Evolutionary conservation across 2,113 vertebrate genomes (phyloP).

Genomic region (Dryoscopus gambensis): DNA sequence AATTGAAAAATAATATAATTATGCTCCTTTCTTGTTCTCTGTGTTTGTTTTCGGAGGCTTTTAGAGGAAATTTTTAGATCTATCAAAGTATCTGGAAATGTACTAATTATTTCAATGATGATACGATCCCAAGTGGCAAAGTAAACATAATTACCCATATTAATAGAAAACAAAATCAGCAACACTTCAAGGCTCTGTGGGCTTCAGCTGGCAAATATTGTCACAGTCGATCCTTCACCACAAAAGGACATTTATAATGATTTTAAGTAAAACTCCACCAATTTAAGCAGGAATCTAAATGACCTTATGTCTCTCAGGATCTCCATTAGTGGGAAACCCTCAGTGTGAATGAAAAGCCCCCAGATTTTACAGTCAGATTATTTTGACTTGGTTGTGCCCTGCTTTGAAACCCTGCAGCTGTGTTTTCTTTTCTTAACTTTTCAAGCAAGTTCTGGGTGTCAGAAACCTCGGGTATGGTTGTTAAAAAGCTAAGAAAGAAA

Average conservation of each 20-base stretch:
- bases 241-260: not conserved
- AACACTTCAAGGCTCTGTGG: not conserved
- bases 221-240: not conserved
- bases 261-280: not conserved
- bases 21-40: not conserved
- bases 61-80: not conserved
- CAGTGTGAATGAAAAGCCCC: not conserved
- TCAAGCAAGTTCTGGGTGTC: not conserved
- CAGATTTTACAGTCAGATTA: not conserved
- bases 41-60: not conserved
- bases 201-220: not conserved
- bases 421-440: slow-evolving; percentile 9
- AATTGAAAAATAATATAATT: not conserved
- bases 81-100: not conserved
- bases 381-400: not conserved
- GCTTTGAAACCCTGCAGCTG: slow-evolving; percentile 26
- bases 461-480: not conserved
- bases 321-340: not conserved
- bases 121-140: not conserved
- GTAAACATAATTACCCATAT: not conserved
- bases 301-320: not conserved
- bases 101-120: not conserved
- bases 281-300: not conserved
- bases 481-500: slow-evolving; percentile 12
- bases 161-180: slow-evolving; percentile 17